Evolutionary conservation across 2,888 invertebrate genomes (phyloP).

Genomic region (Hypselothyrea guttata): DNA sequence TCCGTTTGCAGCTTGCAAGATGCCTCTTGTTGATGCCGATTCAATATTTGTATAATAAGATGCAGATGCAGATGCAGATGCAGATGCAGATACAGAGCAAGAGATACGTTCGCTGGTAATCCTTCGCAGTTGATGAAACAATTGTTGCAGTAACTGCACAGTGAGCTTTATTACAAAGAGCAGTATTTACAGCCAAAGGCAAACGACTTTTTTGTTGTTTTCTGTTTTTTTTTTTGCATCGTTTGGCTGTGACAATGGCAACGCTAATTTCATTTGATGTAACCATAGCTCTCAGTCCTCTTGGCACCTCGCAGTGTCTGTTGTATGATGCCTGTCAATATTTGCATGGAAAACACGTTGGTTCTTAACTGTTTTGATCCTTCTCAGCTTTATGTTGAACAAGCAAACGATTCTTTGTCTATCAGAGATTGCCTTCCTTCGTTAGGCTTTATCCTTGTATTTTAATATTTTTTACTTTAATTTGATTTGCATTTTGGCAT

Average conservation of each 20-base stretch:
- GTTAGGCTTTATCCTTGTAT: too few species aligned
- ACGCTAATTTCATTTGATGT: slow-evolving; percentile 47
- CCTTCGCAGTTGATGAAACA: slow-evolving; percentile 5
- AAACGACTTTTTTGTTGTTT: too few species aligned
- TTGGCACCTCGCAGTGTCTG: slow-evolving; percentile 16
- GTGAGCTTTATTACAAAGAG: slow-evolving; percentile 21
- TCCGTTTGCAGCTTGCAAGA: too few species aligned
- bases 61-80: background rate
- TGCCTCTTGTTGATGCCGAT: background rate
- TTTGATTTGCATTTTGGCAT: slow-evolving; percentile 30
- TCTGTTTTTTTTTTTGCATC: too few species aligned
- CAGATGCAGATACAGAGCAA: background rate
- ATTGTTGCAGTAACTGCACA: slow-evolving; percentile 11
- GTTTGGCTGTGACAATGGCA: slow-evolving; percentile 32
- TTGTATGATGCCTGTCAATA: slow-evolving; percentile 39
- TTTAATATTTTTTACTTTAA: slow-evolving; percentile 43
- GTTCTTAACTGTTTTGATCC: slow-evolving; percentile 35
- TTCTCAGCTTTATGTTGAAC: slow-evolving; percentile 25
- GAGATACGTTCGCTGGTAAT: too few species aligned
- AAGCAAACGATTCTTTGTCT: slow-evolving; percentile 1
- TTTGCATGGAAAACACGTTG: slow-evolving; percentile 44
- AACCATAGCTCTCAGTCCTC: slow-evolving; percentile 4
- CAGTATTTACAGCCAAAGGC: too few species aligned
- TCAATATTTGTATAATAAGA: background rate
- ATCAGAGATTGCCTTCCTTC: too few species aligned